Conservation (phyloP, 2,113 vertebrate genomes). For the Neodon shergylaensis region DNA sequence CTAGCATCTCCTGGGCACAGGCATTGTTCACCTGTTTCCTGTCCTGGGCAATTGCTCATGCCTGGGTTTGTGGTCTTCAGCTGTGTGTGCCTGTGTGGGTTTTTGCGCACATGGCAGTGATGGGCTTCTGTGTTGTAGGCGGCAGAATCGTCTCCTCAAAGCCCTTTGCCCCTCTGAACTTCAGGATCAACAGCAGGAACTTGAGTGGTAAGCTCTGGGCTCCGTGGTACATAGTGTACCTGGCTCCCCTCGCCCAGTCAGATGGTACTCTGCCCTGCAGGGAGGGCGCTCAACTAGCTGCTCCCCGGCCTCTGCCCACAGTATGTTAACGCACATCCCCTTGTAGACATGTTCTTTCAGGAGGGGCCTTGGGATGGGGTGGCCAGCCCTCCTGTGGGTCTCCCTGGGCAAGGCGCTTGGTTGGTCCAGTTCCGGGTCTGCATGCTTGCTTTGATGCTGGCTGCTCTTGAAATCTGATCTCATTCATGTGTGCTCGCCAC, state of each 20-base stretch:
- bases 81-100: neutral
- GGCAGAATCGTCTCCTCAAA: conserved; percentile 99
- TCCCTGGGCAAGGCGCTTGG: neutral
- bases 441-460: too few relatives aligned
- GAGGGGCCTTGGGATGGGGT: neutral
- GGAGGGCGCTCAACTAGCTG: neutral
- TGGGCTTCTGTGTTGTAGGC: conserved; percentile 85
- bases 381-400: neutral
- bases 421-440: neutral
- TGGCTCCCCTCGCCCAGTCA: neutral
- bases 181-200: conserved; percentile 99
- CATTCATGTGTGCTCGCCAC: neutral
- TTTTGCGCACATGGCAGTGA: neutral
- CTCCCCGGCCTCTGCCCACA: neutral
- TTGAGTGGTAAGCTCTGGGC: conserved; percentile 92
- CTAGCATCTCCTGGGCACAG: neutral
- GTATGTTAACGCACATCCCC: too few relatives aligned
- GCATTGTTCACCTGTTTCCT: neutral
- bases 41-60: neutral
- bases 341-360: neutral
- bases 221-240: too few relatives aligned
- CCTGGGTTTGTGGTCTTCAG: too few relatives aligned
- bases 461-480: neutral
- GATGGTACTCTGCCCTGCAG: neutral
- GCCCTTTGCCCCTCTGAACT: conserved; percentile 99